phyloP scores from a whole-genome alignment of 2,888 invertebrate genomes.

The Biston betularia region DNA sequence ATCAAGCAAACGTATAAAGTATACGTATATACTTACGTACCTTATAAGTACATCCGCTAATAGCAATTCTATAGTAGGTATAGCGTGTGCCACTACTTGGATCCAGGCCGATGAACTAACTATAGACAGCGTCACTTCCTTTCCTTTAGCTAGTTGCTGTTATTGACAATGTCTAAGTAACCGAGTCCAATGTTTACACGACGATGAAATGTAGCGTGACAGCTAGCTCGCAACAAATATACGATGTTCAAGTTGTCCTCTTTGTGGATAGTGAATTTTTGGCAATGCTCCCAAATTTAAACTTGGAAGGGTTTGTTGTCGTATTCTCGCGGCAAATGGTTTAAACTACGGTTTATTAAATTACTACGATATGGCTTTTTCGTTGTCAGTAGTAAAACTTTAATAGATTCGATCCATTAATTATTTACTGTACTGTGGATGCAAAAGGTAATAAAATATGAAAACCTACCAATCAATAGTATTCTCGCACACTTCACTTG shows the following conservation, averaged over 20 bases:
- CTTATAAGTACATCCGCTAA: conserved; percentile 65
- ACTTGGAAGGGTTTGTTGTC: not conserved
- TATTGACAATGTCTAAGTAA: conserved; percentile 28
- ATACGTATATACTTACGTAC: conserved; percentile 34
- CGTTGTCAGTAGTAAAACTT: not conserved
- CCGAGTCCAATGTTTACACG: conserved; percentile 25
- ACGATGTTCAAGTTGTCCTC: conserved; percentile 18
- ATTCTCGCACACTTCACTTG: conserved; percentile 13
- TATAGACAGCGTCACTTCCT: conserved; percentile 72
- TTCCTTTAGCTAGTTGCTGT: conserved; percentile 65
- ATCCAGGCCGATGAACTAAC: conserved; percentile 74
- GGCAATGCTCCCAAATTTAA: conserved; percentile 4
- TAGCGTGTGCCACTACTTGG: conserved; percentile 63
- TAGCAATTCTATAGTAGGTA: conserved; percentile 49
- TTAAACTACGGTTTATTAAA: not conserved
- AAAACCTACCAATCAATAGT: conserved; percentile 8
- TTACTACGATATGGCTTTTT: not conserved
- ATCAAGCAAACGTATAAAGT: conserved; percentile 47
- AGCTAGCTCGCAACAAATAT: not conserved
- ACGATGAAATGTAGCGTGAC: conserved; percentile 12
- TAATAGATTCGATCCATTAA: not conserved
- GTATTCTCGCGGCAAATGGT: not conserved
- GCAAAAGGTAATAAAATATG: conserved; percentile 4
- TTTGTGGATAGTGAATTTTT: conserved; percentile 12
- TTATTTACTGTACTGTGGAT: conserved; percentile 2